Evolutionary conservation across 2,113 vertebrate genomes (phyloP), one percentile per base, ranked within the genome.

Genomic region (Elaphurus davidianus): DNA sequence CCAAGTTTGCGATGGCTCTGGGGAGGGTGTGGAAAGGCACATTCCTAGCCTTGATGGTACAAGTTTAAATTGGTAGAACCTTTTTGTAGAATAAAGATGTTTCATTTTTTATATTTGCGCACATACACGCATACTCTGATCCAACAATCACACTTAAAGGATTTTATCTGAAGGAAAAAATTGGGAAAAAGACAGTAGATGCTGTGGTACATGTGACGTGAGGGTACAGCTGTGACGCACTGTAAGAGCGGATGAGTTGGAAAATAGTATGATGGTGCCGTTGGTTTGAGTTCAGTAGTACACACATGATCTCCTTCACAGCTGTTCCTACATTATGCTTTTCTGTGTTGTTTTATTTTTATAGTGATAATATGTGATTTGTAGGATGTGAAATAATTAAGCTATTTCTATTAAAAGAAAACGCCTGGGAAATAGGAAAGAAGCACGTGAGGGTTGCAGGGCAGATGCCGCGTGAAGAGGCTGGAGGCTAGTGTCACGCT

Each of bases 171-270:
- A 91, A 45, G 57, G 64, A 25, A 40, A 40, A 43, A 40, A 25
- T 11, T 30, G 27, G 27, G n/a, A 14, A 60, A 45, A 74, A 78
- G 40, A 50, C 57, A 21, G 19, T 43, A 81, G 50, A 60, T 60
- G 40, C 78, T 81, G 45, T 47, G 16, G 11, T 33, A 11, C 12
- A 2, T 13, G 30, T 47, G 30, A 76, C 15, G 1, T 9, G 52
- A 6, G 64, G 85, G 60, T 2, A n/a, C 21, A 23, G 43, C 43
- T 14, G 14, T 64, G 59, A 17, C 0, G 0, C 14, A 1, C 10
- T 17, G 33, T n/a, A 16, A 47, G 28, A 33, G 57, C 6, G 0
- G 6, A 50, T 10, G 36, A 59, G 23, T 30, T 74, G 76, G 43
- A 47, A 47, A 17, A 17, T 47, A 30, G 43, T 30, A 43, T 30